These are phyloP conservation scores for Euzophera pinguis DNA, from an alignment of 2,888 invertebrate genomes.

Conservation along the genomic window DNA sequence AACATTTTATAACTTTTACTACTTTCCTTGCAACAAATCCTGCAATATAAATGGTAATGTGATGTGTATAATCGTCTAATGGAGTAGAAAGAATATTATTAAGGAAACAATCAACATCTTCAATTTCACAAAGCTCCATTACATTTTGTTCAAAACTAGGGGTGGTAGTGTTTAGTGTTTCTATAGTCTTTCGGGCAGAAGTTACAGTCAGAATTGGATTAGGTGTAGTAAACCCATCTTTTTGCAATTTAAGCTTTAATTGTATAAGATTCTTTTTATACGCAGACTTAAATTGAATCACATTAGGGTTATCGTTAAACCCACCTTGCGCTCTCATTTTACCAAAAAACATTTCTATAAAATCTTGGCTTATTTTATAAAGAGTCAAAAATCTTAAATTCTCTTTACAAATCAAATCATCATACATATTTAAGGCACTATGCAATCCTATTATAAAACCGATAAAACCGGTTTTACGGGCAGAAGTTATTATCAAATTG, in stretches of 20 bases:
- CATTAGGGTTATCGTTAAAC: slow-evolving; percentile 6
- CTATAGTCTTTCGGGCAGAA: too few species aligned
- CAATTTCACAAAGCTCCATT: background rate
- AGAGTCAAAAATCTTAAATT: slow-evolving; percentile 5
- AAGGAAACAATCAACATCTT: slow-evolving; percentile 5
- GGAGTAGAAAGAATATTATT: slow-evolving; percentile 1
- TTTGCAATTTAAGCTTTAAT: too few species aligned
- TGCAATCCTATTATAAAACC: slow-evolving; percentile 7
- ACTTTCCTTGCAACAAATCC: too few species aligned
- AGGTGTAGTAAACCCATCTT: too few species aligned
- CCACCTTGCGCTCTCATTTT: slow-evolving; percentile 6
- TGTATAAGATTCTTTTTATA: too few species aligned
- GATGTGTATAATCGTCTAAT: slow-evolving; percentile 1
- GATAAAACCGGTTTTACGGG: slow-evolving; percentile 6
- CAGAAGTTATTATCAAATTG: background rate
- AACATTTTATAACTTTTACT: background rate
- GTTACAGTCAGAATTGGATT: too few species aligned
- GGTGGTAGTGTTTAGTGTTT: background rate
- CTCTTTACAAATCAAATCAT: slow-evolving; percentile 6
- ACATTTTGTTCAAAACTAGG: slow-evolving; percentile 10
- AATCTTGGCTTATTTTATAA: slow-evolving; percentile 10
- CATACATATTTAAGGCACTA: slow-evolving; percentile 9
- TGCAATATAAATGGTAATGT: slow-evolving; percentile 6
- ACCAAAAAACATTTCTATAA: slow-evolving; percentile 5
- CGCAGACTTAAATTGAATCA: background rate